Conservation (phyloP, 2,797 vertebrate species). For the Chelon auratus region DNA sequence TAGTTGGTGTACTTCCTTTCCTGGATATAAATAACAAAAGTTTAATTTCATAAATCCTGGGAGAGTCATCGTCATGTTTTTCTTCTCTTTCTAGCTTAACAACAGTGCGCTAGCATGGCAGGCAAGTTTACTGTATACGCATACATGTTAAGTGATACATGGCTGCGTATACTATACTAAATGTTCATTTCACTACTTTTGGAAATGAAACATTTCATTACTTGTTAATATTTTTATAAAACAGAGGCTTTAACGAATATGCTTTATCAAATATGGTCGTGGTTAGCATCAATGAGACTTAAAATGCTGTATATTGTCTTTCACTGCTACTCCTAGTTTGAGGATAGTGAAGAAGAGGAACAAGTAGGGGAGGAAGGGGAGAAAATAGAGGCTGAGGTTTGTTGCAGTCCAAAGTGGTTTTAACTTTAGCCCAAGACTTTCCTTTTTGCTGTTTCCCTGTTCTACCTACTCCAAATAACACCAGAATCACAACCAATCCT, state of each 20-base stretch:
- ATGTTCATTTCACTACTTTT: not conserved
- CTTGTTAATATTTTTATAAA: not conserved
- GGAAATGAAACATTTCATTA: not conserved
- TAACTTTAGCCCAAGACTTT: conserved; percentile 11
- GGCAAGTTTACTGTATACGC: conserved; percentile 70
- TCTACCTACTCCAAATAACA: conserved; percentile 11
- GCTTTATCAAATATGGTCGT: not conserved
- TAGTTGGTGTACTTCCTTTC: not conserved
- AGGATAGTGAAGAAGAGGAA: conserved; percentile 72
- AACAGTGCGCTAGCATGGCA: conserved; percentile 60
- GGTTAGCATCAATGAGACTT: not conserved
- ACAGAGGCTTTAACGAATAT: not conserved
- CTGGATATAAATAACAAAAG: not conserved
- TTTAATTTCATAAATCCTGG: not conserved
- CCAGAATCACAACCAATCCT: conserved; percentile 18
- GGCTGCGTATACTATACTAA: conserved; percentile 49
- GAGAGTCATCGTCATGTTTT: conserved; percentile 26
- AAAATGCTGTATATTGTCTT: conserved; percentile 44
- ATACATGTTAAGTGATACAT: conserved; percentile 58
- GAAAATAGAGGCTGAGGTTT: conserved; percentile 76
- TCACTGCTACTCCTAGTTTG: conserved; percentile 64
- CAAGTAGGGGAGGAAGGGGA: conserved; percentile 68
- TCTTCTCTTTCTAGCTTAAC: conserved; percentile 60
- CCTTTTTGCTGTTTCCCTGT: not conserved
- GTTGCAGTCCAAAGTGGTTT: conserved; percentile 53